A percentile compares a stretch with the other conserved stretches of the same genome.
Conservation (phyloP, 2,797 vertebrate genomes). For the Coracias cyanogaster region DNA sequence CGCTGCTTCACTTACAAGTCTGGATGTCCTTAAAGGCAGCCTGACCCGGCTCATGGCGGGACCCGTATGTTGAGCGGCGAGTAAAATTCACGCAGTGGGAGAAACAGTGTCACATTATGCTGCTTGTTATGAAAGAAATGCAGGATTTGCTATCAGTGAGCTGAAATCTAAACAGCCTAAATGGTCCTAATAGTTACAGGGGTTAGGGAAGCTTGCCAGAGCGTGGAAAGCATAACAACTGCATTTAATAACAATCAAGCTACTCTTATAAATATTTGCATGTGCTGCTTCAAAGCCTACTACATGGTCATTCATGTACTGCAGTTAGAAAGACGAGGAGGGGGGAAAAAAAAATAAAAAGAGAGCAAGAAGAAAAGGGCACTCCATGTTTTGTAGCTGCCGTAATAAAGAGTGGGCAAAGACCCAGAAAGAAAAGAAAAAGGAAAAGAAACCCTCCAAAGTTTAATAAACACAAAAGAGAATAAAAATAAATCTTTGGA, state of each 20-base stretch:
- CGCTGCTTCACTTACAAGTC: background rate
- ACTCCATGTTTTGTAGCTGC: slow-evolving; percentile 60
- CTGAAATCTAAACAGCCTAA: slow-evolving; percentile 65
- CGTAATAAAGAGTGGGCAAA: slow-evolving; percentile 75
- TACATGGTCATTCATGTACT: slow-evolving; percentile 67
- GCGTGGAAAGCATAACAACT: slow-evolving; percentile 62
- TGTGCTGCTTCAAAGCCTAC: slow-evolving; percentile 73
- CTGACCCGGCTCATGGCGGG: background rate
- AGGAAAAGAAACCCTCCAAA: slow-evolving; percentile 67
- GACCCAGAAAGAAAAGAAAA: slow-evolving; percentile 68
- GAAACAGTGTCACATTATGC: background rate
- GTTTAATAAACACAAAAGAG: slow-evolving; percentile 83
- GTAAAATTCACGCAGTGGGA: background rate
- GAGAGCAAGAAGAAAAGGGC: slow-evolving; percentile 49
- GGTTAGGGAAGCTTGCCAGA: slow-evolving; percentile 61
- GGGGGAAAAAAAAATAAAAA: background rate
- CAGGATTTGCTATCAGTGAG: slow-evolving; percentile 39
- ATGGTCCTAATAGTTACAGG: slow-evolving; percentile 54
- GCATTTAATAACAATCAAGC: slow-evolving; percentile 75
- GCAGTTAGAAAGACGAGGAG: slow-evolving; percentile 72
- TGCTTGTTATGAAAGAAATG: background rate
- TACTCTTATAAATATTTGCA: slow-evolving; percentile 82
- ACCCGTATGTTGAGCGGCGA: background rate
- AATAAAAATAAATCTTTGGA: slow-evolving; percentile 85
- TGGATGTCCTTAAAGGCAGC: slow-evolving; percentile 31